Conservation (phyloP, 2,888 invertebrate species). For the Chrysolina americana region DNA sequence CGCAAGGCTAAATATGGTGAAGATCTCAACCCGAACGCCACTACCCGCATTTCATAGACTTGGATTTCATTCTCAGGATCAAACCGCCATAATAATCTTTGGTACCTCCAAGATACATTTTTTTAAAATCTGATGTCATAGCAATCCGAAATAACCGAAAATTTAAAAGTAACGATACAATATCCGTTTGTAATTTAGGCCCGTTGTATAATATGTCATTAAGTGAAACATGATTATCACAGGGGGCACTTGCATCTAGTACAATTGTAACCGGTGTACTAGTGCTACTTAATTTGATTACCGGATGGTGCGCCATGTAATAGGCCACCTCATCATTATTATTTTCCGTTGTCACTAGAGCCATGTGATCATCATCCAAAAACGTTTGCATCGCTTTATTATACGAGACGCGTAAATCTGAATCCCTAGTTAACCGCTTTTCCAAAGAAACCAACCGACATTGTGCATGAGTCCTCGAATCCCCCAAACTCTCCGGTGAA, state of each 20-base stretch:
- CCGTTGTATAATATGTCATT: conserved; percentile 27
- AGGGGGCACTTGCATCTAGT: conserved; percentile 25
- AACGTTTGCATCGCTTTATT: no score
- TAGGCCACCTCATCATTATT: neutral
- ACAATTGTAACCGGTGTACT: conserved; percentile 18
- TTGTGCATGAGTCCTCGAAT: conserved; percentile 25
- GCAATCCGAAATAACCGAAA: conserved; percentile 28
- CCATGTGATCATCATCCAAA: conserved; percentile 21
- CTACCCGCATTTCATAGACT: conserved; percentile 18
- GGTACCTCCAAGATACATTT: conserved; percentile 22
- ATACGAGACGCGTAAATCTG: no score
- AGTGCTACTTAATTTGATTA: conserved; percentile 10
- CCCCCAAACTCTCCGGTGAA: conserved; percentile 19
- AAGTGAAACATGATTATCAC: conserved; percentile 21
- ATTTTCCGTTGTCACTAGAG: conserved; percentile 2
- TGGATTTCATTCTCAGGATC: conserved; percentile 20
- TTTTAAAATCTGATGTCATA: conserved; percentile 10
- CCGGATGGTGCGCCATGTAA: conserved; percentile 18
- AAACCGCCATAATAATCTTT: conserved; percentile 34
- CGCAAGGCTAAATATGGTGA: conserved; percentile 30
- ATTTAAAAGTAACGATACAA: conserved; percentile 21
- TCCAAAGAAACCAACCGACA: no score
- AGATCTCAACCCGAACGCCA: conserved; percentile 30
- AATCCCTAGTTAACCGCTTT: no score
- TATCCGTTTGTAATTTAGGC: conserved; percentile 24